Evolutionary conservation across 2,113 vertebrate genomes (phyloP).

Genomic region (Rhinopithecus roxellana): DNA sequence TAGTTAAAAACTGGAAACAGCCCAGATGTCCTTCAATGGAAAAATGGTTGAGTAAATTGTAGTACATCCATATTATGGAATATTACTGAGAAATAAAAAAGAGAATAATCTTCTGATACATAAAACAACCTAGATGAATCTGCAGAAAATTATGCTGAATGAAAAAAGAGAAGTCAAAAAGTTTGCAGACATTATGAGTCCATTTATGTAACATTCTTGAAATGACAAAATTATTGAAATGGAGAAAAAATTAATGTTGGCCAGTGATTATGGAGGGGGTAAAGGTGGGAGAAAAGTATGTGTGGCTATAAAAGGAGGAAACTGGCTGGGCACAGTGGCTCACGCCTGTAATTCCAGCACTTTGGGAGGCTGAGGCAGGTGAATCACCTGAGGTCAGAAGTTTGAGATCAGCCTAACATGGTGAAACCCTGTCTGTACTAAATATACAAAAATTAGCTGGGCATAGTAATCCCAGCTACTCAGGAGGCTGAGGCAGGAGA

Average conservation of each 20-base stretch:
- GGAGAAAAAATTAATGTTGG: background rate
- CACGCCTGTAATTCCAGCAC: no score
- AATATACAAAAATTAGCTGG: no score
- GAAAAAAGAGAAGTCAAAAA: background rate
- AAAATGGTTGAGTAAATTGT: background rate
- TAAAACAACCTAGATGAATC: background rate
- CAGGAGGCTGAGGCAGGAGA: no score
- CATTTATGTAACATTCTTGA: background rate
- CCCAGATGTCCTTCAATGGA: background rate
- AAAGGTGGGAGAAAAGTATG: background rate
- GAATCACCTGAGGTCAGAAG: no score
- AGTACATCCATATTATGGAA: no score
- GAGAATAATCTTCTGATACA: background rate
- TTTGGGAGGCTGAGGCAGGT: no score
- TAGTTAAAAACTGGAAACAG: background rate
- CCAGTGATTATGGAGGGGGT: background rate
- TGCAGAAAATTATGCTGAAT: background rate
- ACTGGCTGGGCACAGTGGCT: no score
- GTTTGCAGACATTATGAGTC: background rate
- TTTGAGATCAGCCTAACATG: no score
- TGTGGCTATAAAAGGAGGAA: background rate
- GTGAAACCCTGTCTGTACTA: no score
- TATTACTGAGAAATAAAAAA: background rate
- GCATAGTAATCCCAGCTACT: no score
- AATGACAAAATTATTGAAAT: background rate